A percentile compares a stretch with the other conserved stretches of the same genome.
Evolutionary conservation across 2,113 vertebrate genomes (phyloP).

Genomic region (Vidua chalybeata): DNA sequence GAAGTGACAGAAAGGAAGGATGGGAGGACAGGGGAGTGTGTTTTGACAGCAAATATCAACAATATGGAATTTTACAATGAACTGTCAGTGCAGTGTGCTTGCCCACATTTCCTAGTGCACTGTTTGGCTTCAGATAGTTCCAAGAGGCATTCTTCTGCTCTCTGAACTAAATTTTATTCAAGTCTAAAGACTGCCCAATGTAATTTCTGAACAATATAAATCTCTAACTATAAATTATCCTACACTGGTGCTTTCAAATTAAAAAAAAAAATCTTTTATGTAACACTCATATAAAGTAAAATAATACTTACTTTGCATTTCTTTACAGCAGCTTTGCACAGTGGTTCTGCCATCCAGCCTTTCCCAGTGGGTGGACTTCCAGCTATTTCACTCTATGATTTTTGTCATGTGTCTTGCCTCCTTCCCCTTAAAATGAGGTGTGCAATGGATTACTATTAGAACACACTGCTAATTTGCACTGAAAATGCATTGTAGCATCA

Average conservation of each 20-base stretch:
- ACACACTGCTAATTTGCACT: not conserved
- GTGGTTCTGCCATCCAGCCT: slow-evolving; percentile 73
- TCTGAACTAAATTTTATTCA: not conserved
- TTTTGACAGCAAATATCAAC: not conserved
- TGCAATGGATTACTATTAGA: slow-evolving; percentile 45
- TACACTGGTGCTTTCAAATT: not conserved
- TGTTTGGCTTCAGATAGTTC: not conserved
- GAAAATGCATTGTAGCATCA: not conserved
- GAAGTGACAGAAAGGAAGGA: not conserved
- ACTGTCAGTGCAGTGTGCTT: not conserved
- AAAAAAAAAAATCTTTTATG: not conserved
- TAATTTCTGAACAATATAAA: not conserved
- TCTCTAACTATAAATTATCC: slow-evolving; percentile 25
- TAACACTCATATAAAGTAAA: slow-evolving; percentile 9
- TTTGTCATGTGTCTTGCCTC: slow-evolving; percentile 65
- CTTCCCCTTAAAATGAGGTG: slow-evolving; percentile 65
- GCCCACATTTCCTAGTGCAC: not conserved
- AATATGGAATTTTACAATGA: not conserved
- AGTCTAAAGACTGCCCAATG: not conserved
- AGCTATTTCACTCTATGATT: slow-evolving; percentile 69
- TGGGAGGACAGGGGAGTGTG: not conserved
- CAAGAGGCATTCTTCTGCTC: not conserved
- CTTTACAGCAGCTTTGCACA: slow-evolving; percentile 68
- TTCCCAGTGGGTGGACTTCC: slow-evolving; percentile 41
- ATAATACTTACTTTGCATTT: slow-evolving; percentile 71